Evolutionary conservation across 37 sponge, comb jelly and placozoan genomes (phyloP).

Genomic region (Halichondria panicea): DNA sequence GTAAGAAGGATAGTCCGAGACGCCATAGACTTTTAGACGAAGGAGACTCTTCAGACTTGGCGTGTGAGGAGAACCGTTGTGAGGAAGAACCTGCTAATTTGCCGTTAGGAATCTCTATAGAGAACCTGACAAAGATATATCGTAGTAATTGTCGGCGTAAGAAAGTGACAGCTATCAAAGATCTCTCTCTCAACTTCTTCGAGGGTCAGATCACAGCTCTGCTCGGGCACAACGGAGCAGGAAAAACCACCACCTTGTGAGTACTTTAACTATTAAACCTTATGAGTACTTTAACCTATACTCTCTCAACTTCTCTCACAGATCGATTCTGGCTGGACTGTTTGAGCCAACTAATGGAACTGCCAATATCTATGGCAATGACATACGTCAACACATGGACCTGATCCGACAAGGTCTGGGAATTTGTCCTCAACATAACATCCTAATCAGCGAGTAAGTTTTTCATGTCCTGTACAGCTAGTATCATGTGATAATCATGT

Average conservation of each 20-base stretch:
- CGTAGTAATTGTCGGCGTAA: background rate
- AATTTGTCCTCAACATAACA: slow-evolving; percentile 97
- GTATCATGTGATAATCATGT: too few relatives aligned
- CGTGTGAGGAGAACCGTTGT: too few relatives aligned
- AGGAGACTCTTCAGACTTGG: background rate
- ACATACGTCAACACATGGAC: slow-evolving; percentile 83
- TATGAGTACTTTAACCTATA: too few relatives aligned
- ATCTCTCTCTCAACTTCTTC: slow-evolving; percentile 84
- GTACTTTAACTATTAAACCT: too few relatives aligned
- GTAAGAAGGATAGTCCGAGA: too few relatives aligned
- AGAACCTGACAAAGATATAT: slow-evolving; percentile 42
- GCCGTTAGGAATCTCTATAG: slow-evolving; percentile 62
- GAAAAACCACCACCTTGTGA: slow-evolving; percentile 93
- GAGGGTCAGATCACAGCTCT: slow-evolving; percentile 96
- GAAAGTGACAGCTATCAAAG: slow-evolving; percentile 57
- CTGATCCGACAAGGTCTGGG: slow-evolving; percentile 75
- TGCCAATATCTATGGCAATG: slow-evolving; percentile 64
- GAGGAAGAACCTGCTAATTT: slow-evolving; percentile 32
- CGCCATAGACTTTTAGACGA: too few relatives aligned
- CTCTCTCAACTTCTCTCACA: too few relatives aligned
- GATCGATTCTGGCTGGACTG: slow-evolving; percentile 79
- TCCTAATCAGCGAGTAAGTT: slow-evolving; percentile 88
- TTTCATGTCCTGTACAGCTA: too few relatives aligned
- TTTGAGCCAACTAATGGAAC: slow-evolving; percentile 79
- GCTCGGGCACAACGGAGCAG: slow-evolving; percentile 98